Conservation (phyloP, 2,113 vertebrate genomes). For the Passer montanus region DNA sequence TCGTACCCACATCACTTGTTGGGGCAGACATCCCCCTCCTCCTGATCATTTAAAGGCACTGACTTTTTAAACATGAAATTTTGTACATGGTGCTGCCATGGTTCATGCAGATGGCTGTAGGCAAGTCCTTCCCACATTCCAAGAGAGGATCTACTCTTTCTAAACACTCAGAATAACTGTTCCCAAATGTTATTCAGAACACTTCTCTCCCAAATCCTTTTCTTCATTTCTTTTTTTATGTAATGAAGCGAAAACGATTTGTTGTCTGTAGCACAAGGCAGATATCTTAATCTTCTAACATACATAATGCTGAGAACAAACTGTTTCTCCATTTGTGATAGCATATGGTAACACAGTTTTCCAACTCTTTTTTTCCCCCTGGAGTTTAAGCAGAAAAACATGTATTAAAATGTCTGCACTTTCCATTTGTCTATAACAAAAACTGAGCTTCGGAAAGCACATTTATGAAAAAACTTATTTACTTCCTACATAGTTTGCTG, state of each 20-base stretch:
- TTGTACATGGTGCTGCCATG: neutral
- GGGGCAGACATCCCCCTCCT: neutral
- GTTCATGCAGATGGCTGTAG: conserved; percentile 5
- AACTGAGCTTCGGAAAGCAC: neutral
- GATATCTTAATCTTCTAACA: conserved; percentile 54
- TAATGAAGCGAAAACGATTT: conserved; percentile 12
- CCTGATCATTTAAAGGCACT: neutral
- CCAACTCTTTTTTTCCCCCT: neutral
- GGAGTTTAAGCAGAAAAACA: conserved; percentile 1
- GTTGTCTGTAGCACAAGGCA: conserved; percentile 43
- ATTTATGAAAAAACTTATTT: neutral
- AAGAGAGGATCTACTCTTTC: neutral
- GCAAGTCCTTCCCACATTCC: conserved; percentile 16
- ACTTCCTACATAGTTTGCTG: neutral
- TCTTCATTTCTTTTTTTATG: conserved; percentile 13
- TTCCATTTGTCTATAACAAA: neutral
- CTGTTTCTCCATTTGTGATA: conserved; percentile 63
- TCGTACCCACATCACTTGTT: neutral
- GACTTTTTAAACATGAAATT: neutral
- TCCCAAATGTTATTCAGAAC: conserved; percentile 31
- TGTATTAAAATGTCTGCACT: neutral
- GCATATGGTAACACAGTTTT: conserved; percentile 55
- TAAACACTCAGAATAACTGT: neutral
- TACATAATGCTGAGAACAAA: conserved; percentile 55
- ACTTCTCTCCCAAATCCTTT: neutral